Percentiles rank a stretch among this genome's conserved stretches.
Conservation (phyloP, 2,113 vertebrate species). For the Ovis canadensis region DNA sequence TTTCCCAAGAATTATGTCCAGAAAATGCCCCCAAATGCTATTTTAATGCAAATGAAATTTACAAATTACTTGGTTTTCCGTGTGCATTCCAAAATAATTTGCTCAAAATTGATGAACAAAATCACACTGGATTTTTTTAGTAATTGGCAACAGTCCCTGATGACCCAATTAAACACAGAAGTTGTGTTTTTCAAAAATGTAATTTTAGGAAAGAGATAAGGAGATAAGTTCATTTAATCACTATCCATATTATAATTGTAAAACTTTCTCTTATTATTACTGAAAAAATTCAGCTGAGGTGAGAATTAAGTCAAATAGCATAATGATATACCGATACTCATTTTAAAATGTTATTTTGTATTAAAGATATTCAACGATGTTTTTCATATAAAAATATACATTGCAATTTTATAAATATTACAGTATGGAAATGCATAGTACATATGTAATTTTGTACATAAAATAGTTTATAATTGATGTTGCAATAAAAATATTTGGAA, state of each 20-base stretch:
- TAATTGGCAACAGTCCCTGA: conserved; percentile 15
- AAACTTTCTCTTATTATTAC: conserved; percentile 18
- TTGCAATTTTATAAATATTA: neutral
- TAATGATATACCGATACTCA: neutral
- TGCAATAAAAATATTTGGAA: neutral
- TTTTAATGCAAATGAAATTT: conserved; percentile 39
- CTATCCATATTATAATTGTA: conserved; percentile 49
- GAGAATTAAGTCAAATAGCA: neutral
- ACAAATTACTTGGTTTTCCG: neutral
- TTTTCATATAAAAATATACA: neutral
- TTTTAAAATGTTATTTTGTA: neutral
- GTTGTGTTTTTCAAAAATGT: conserved; percentile 10
- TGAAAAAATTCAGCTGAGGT: neutral
- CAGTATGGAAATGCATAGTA: neutral
- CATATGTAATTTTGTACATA: neutral
- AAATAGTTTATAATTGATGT: neutral
- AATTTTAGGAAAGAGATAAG: conserved; percentile 41
- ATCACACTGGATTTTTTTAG: conserved; percentile 32
- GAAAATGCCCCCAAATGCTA: neutral
- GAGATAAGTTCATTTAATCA: conserved; percentile 60
- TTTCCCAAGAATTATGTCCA: neutral
- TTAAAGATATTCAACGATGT: neutral
- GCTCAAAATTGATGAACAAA: conserved; percentile 12
- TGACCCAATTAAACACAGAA: conserved; percentile 60
- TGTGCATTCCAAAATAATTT: conserved; percentile 33